Percentiles rank a stretch among this genome's conserved stretches.
These are phyloP conservation scores for Sycobia sp. DNA, from an alignment of 1,140 invertebrate genomes.

Conservation along the genomic window DNA sequence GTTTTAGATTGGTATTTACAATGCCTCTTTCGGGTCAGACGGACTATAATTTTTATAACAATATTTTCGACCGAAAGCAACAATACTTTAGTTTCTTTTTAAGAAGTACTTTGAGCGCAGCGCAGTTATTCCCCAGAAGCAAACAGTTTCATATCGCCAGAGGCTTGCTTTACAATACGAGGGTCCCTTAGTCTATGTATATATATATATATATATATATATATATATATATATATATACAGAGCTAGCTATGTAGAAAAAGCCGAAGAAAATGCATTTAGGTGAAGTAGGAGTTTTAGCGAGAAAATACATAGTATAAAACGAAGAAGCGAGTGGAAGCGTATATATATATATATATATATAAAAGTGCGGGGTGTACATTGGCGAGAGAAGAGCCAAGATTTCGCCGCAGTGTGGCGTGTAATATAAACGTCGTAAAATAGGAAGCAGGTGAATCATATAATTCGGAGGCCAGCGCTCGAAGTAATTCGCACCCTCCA, in stretches of 20 bases:
- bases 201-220: no score
- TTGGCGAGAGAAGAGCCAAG: conserved; percentile 46
- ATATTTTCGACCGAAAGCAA: no score
- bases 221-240: no score
- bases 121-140: background rate
- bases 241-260: conserved; percentile 19
- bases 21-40: no score
- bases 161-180: no score
- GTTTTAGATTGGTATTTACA: no score
- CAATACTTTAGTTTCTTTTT: no score
- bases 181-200: no score
- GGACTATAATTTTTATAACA: no score
- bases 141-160: conserved; percentile 12
- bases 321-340: conserved; percentile 11
- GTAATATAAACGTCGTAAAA: conserved; percentile 64
- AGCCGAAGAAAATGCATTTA: conserved; percentile 31
- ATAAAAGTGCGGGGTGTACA: conserved; percentile 34
- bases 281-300: conserved; percentile 31
- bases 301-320: conserved; percentile 24
- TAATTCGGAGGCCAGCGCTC: conserved; percentile 54
- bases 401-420: conserved; percentile 50
- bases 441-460: conserved; percentile 63
- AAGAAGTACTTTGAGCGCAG: no score
- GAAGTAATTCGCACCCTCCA: conserved; percentile 50
- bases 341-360: background rate